phyloP scores from a whole-genome alignment of 2,797 vertebrate genomes.

The Phataginus tricuspis region DNA sequence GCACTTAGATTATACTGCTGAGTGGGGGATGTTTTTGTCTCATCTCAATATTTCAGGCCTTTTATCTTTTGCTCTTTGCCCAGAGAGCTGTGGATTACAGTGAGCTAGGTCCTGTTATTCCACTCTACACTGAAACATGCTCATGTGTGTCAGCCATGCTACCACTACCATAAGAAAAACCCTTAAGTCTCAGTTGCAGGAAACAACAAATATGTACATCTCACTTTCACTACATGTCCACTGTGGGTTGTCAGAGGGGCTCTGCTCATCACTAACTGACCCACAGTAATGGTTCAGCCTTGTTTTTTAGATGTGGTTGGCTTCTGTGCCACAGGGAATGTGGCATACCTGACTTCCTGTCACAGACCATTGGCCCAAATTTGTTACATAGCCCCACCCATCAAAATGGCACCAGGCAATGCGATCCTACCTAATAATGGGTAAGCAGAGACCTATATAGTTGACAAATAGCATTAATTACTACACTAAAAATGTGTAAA shows the following conservation, averaged over 20 bases:
- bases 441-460: conserved; percentile 11
- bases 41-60: background rate
- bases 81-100: background rate
- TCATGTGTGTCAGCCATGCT: background rate
- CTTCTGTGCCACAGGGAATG: background rate
- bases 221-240: background rate
- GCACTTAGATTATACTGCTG: conserved; percentile 49
- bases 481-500: background rate
- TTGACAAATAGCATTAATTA: background rate
- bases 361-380: background rate
- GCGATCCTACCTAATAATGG: background rate
- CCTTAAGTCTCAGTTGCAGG: background rate
- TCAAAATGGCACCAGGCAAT: background rate
- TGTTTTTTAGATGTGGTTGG: background rate
- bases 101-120: background rate
- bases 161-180: background rate
- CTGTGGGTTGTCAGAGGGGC: background rate
- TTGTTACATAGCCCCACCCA: background rate
- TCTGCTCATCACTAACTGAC: background rate
- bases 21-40: conserved; percentile 53
- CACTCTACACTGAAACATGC: background rate
- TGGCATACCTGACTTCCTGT: background rate
- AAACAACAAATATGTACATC: conserved; percentile 42
- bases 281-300: background rate
- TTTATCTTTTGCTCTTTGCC: conserved; percentile 57